Evolutionary conservation across 2,113 vertebrate genomes (phyloP).

Genomic region (Reinhardtius hippoglossoides): DNA sequence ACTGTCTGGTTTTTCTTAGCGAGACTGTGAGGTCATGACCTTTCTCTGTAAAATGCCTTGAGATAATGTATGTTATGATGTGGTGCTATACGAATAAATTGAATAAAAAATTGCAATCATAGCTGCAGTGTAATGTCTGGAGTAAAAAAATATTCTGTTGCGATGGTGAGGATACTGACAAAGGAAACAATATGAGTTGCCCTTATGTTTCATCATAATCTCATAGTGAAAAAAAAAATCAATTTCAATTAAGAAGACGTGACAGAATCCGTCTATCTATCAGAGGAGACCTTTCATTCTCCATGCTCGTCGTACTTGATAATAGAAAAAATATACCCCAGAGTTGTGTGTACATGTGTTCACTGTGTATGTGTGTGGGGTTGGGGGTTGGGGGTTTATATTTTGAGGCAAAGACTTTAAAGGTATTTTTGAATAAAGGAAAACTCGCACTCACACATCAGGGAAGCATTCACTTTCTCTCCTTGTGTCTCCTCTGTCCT

Average conservation of each 20-base stretch:
- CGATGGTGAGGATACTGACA: conserved; percentile 15
- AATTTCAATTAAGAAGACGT: conserved; percentile 29
- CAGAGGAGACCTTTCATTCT: conserved; percentile 20
- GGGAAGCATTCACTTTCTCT: conserved; percentile 23
- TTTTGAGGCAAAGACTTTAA: neutral
- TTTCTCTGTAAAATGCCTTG: neutral
- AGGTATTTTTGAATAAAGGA: conserved; percentile 10
- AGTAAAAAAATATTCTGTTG: conserved; percentile 15
- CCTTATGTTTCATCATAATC: conserved; percentile 59
- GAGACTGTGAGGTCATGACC: neutral
- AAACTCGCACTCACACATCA: conserved; percentile 7
- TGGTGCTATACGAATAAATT: conserved; percentile 3
- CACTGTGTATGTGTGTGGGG: neutral
- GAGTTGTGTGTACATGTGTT: neutral
- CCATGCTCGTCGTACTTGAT: neutral
- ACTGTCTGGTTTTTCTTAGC: neutral
- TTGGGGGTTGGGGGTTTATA: conserved; percentile 13
- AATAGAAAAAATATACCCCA: neutral
- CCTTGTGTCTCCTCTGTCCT: conserved; percentile 20
- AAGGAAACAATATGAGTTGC: conserved; percentile 43
- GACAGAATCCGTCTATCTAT: conserved; percentile 7
- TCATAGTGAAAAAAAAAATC: conserved; percentile 6
- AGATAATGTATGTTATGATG: neutral
- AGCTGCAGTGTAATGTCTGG: conserved; percentile 10
- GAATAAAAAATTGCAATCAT: conserved; percentile 29